Evolutionary conservation across 30 jellyfish, hydroid and myxozoan species (phyloP).

Genomic region (Hydractinia symbiolongicarpus): DNA sequence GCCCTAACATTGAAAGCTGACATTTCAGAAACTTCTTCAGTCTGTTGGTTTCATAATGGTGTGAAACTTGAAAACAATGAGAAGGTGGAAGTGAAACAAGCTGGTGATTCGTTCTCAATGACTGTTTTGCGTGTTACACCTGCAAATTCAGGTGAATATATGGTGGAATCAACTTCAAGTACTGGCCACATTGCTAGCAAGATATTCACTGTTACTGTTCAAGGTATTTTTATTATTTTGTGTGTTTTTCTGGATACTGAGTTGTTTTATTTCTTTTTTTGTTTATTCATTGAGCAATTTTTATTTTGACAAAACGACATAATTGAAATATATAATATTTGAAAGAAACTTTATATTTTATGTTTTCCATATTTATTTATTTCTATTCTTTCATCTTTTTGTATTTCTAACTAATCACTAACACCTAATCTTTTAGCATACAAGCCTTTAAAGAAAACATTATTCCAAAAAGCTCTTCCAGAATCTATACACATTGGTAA

Average conservation of each 20-base stretch:
- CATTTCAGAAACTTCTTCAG: slow-evolving; percentile 25
- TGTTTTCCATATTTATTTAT: background rate
- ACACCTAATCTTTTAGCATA: slow-evolving; percentile 12
- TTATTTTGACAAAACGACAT: too few relatives aligned
- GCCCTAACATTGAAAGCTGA: slow-evolving; percentile 6
- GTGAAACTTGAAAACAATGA: slow-evolving; percentile 28
- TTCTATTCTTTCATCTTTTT: background rate
- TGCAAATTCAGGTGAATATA: slow-evolving; percentile 16
- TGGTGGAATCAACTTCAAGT: slow-evolving; percentile 2
- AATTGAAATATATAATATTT: background rate
- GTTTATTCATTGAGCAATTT: too few relatives aligned
- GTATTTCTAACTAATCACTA: background rate
- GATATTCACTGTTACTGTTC: slow-evolving; percentile 6
- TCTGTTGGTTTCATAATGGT: slow-evolving; percentile 47
- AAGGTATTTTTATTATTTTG: slow-evolving; percentile 3
- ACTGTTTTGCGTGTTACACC: background rate
- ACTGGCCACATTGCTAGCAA: background rate
- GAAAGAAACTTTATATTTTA: background rate
- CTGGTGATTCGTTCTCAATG: slow-evolving; percentile 20
- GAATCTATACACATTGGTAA: background rate
- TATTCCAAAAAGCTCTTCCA: slow-evolving; percentile 17
- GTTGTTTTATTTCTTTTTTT: background rate
- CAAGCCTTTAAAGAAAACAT: background rate
- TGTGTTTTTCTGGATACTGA: background rate
- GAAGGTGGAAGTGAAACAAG: slow-evolving; percentile 22